phyloP scores from a whole-genome alignment of 2,113 vertebrate species.

The Electrona antarctica region DNA sequence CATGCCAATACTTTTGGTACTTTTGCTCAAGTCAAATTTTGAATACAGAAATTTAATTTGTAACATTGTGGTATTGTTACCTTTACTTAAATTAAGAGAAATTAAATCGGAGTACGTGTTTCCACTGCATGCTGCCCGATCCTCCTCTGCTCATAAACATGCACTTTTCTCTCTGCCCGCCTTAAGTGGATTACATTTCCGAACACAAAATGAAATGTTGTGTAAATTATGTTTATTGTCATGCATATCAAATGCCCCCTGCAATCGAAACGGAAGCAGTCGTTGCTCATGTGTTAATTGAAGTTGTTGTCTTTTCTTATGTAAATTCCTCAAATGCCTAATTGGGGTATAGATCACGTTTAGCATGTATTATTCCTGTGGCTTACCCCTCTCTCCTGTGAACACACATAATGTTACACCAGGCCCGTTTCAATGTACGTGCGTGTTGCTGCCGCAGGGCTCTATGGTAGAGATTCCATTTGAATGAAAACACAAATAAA shows the following conservation, averaged over 20 bases:
- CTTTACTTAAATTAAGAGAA: no score
- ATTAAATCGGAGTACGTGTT: no score
- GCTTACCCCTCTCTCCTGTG: constrained; percentile 37
- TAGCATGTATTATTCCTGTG: constrained; percentile 61
- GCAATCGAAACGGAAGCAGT: constrained; percentile 65
- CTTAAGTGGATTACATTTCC: constrained; percentile 61
- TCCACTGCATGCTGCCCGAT: no score
- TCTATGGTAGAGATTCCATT: constrained; percentile 27
- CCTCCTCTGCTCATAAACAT: constrained; percentile 43
- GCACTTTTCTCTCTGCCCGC: constrained; percentile 39
- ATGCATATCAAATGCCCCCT: constrained; percentile 54
- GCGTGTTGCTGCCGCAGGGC: constrained; percentile 25
- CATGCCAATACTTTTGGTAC: no score
- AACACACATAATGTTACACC: constrained; percentile 53
- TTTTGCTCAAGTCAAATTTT: no score
- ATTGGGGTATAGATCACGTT: constrained; percentile 72
- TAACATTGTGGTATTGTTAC: no score
- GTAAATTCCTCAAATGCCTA: constrained; percentile 63
- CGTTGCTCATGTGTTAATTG: constrained; percentile 72
- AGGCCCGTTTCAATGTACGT: constrained; percentile 33
- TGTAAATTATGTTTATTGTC: constrained; percentile 71
- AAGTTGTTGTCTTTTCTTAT: constrained; percentile 55
- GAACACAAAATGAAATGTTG: constrained; percentile 71
- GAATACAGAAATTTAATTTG: no score
- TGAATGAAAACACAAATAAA: constrained; percentile 14